Evolutionary conservation across 2,113 vertebrate genomes (phyloP), one percentile per base, ranked within the genome.

Genomic region (Gnathonemus longibarbis): DNA sequence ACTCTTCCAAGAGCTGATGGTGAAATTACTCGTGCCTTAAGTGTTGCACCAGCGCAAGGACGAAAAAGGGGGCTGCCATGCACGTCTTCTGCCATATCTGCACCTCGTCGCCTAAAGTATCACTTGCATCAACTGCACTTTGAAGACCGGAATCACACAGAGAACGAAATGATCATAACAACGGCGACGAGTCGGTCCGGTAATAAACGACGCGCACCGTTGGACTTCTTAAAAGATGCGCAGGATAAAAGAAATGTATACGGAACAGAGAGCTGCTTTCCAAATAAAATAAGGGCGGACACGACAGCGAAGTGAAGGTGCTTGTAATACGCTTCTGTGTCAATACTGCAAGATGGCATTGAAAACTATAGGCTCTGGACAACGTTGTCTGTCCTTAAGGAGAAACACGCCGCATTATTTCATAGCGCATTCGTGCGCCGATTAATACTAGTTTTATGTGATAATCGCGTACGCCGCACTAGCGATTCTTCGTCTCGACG

Each of bases 351-450:
- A 31, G 84, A 92, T 89, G 90, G 89, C 74, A 45, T 0, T 90
- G 89, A 85, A 56, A 92, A 91, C 91, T 85, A 74, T 91, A 89
- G 93, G 92, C 92, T 92, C 88, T 88, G 90, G 87, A 92, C 95
- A 94, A 95, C 95, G 95, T 93, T 92, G 94, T 74, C 89, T 91
- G 92, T 89, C 92, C 92, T 92, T 93, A 92, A 91, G 85, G 77
- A 87, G 90, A 91, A 90, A 93, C 93, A 93, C 93, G 91, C 91
- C 90, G 89, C 90, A 83, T 48, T 58, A 19, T 90, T 88, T 83
- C 77, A 13, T 91, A 87, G 93, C 91, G 91, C 89, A 88, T 92
- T 77, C 27, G 91, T 53, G 88, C 90, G 87, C 92, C 48, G 56
- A 70, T 84, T 88, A 52, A 85, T 58, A 66, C 46, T 83, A 56